These are phyloP conservation scores for Phymanthus crucifer DNA, from an alignment of 92 coral and sea anemone species.

Conservation along the genomic window DNA sequence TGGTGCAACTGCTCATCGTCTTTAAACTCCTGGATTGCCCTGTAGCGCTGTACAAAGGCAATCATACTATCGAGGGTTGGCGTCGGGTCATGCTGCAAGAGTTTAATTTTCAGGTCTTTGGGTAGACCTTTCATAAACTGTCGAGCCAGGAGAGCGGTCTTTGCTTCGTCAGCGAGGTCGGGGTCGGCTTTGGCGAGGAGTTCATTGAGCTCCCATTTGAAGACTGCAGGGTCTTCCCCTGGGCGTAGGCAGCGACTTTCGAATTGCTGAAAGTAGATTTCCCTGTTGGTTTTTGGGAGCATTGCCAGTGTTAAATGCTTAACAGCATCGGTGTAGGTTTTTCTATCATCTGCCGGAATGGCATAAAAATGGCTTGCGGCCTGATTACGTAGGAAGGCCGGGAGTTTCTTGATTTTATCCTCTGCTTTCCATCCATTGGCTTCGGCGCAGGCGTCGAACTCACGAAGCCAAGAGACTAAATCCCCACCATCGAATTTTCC, in stretches of 20 bases:
- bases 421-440: conserved; percentile 48
- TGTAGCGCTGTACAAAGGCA: conserved; percentile 39
- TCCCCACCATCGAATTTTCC: conserved; percentile 48
- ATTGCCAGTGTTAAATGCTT: background rate
- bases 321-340: conserved; percentile 3
- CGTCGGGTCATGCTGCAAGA: conserved; percentile 42
- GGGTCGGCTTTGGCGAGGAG: conserved; percentile 11
- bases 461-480: conserved; percentile 44
- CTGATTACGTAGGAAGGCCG: conserved; percentile 36
- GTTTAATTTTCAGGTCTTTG: conserved; percentile 27
- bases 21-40: conserved; percentile 33
- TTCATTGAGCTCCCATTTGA: conserved; percentile 6
- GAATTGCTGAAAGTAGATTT: background rate
- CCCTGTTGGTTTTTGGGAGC: background rate
- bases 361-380: conserved; percentile 55
- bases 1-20: too few species aligned
- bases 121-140: conserved; percentile 53
- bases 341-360: conserved; percentile 20
- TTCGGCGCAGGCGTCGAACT: conserved; percentile 49
- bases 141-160: conserved; percentile 26
- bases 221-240: conserved; percentile 14
- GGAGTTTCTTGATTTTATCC: conserved; percentile 40
- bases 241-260: conserved; percentile 12
- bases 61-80: conserved; percentile 44
- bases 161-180: background rate